Conservation (phyloP, 2,797 vertebrate species). For the Darevskia mixta region DNA sequence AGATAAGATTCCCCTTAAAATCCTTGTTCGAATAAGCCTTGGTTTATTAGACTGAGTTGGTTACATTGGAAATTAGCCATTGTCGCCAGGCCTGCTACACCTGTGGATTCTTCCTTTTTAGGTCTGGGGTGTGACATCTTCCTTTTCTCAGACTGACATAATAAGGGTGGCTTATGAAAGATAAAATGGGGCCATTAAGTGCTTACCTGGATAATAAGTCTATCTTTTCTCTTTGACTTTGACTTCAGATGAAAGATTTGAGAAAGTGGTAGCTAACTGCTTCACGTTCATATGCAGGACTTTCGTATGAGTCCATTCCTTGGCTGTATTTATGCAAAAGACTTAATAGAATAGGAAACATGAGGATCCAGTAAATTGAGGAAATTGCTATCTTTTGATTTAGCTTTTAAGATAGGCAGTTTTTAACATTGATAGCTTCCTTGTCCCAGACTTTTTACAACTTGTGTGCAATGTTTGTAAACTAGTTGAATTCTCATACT, state of each 20-base stretch:
- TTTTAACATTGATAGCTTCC: background rate
- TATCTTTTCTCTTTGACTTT: background rate
- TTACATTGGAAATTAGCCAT: too few relatives aligned
- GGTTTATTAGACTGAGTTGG: too few relatives aligned
- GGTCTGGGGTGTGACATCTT: background rate
- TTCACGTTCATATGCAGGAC: background rate
- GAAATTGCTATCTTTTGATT: background rate
- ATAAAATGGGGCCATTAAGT: too few relatives aligned
- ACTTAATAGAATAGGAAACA: background rate
- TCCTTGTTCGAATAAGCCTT: too few relatives aligned
- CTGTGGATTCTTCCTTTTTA: background rate
- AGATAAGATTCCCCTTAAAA: background rate
- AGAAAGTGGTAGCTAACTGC: too few relatives aligned
- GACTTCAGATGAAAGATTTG: background rate
- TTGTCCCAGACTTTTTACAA: background rate
- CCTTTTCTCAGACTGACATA: too few relatives aligned
- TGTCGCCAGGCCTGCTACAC: background rate
- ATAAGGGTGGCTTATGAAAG: too few relatives aligned
- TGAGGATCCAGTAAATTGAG: background rate
- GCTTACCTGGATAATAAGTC: background rate
- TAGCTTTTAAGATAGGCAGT: background rate
- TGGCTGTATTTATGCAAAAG: background rate
- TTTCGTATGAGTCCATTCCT: background rate
- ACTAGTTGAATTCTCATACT: background rate
- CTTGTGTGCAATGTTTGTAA: background rate